phyloP scores from a whole-genome alignment of 2,113 vertebrate genomes.

The Antennarius striatus region DNA sequence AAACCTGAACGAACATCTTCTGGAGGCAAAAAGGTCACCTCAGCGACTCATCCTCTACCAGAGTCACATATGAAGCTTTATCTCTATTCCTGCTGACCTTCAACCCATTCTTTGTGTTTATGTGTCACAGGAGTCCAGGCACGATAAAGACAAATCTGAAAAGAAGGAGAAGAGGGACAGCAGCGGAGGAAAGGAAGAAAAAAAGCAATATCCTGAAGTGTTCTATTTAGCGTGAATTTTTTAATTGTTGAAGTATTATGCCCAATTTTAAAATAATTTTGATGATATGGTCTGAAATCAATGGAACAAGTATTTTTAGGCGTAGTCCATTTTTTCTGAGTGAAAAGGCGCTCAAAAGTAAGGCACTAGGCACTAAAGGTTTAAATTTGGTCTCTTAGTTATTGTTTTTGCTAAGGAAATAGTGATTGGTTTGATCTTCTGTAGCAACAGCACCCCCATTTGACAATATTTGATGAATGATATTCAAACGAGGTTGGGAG shows the following conservation, averaged over 20 bases:
- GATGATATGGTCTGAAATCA: too few species aligned
- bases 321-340: too few species aligned
- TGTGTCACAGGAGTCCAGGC: constrained; percentile 90
- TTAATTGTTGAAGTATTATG: not conserved
- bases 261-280: too few species aligned
- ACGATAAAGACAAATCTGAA: constrained; percentile 96
- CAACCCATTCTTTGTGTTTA: not conserved
- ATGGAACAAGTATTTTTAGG: too few species aligned
- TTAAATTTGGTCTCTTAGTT: too few species aligned
- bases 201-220: constrained; percentile 99
- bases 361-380: too few species aligned
- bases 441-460: too few species aligned
- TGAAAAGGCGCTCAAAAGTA: too few species aligned
- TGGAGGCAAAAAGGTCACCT: constrained; percentile 90
- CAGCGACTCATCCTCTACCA: not conserved
- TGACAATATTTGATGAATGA: too few species aligned
- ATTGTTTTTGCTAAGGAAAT: too few species aligned
- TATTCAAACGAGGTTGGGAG: too few species aligned
- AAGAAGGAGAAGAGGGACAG: constrained; percentile 95
- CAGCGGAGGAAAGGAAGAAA: constrained; percentile 95
- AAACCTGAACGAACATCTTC: constrained; percentile 94
- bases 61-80: not conserved
- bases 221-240: not conserved
- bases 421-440: too few species aligned
- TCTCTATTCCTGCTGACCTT: not conserved